Percentiles rank a stretch among this genome's conserved stretches.
Conservation (phyloP, 2,888 invertebrate species). For the Pristionchus japonicus region DNA sequence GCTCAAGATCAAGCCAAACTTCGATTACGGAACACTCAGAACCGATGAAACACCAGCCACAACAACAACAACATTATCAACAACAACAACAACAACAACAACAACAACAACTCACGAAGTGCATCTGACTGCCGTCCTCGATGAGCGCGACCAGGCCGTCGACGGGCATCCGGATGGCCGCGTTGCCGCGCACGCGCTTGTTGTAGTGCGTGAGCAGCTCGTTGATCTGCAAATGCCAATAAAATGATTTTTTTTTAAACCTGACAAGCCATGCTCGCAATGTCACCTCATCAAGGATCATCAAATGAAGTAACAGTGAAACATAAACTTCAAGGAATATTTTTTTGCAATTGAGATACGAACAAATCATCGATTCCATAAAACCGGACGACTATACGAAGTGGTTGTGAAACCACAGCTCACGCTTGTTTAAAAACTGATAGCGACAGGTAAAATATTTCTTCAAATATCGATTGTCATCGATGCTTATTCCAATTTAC, state of each 20-base stretch:
- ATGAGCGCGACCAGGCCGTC: background rate
- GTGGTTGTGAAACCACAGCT: background rate
- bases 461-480: no score
- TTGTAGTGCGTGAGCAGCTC: slow-evolving; percentile 77
- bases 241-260: slow-evolving; percentile 83
- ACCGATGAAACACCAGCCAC: no score
- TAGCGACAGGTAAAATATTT: no score
- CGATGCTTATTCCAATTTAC: no score
- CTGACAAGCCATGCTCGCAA: background rate
- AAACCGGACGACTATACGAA: background rate
- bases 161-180: slow-evolving; percentile 53
- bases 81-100: background rate
- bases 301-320: background rate
- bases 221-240: slow-evolving; percentile 52
- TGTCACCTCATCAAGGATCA: background rate
- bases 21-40: no score
- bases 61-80: no score
- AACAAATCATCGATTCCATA: no score
- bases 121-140: slow-evolving; percentile 7
- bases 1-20: no score
- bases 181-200: slow-evolving; percentile 94
- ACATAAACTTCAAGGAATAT: no score
- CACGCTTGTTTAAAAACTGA: background rate
- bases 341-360: no score
- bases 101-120: slow-evolving; percentile 22